Base-by-base conservation (phyloP, 2,797 vertebrate species). In the Balearica regulorum region DNA sequence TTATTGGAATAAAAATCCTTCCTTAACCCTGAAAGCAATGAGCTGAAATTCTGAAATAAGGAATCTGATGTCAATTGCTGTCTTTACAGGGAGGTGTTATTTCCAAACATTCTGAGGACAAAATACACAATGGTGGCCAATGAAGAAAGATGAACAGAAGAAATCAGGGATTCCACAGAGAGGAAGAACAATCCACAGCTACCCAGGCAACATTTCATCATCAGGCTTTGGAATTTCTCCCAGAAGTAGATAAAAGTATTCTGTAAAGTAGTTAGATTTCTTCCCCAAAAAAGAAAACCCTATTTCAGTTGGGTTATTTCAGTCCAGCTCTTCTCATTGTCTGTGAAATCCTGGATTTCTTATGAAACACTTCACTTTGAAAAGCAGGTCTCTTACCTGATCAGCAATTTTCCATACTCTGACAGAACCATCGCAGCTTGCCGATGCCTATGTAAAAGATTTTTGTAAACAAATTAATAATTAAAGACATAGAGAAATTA, bases 371-470 rank as follows among this genome's bases (percentile, higher is more conserved):
- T 77, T n/a, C 12, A 28, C 0, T 5, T 54, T 35, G 72, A 16
- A 87, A 82, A 33, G 41, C 17, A 49, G 71, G 21, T 4, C 55
- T 53, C 92, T 78, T 97, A 99, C 99, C 99, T 99, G 99, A 90
- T 99, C 98, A 88, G 98, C 98, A 12, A 99, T 98, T 35, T 97
- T 98, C 99, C 99, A 99, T 18, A 99, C 98, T 83, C 98, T 98
- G n/a, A 99, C 99, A 43, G 99, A 98, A 37, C 99, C 99, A 22
- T 99, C 99, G 90, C 99, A 99, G 97, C 99, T 99, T 22, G 99
- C 98, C 0, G 99, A 99, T 19, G 99, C 99, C 99, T 99, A 79
- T 0, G 57, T 6, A 68, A 98, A 95, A 68, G 77, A 94, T 73
- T 19, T 76, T 83, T 55, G 69, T 41, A 71, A 95, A 86, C 39